Percentiles rank a stretch among this genome's conserved stretches.
These are phyloP conservation scores for Erebia epiphron DNA, from an alignment of 2,888 invertebrate genomes.

Conservation along the genomic window DNA sequence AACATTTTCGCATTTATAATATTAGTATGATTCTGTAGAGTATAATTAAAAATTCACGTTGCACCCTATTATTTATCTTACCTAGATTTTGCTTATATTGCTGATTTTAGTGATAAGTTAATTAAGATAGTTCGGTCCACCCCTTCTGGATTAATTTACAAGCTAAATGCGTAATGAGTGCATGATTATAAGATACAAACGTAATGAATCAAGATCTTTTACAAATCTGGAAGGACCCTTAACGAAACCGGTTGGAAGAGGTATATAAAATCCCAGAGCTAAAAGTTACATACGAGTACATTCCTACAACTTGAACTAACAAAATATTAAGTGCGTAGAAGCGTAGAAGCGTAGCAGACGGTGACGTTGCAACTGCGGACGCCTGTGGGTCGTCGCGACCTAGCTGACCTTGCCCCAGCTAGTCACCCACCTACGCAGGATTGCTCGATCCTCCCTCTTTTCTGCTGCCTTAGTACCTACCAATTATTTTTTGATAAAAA, in stretches of 20 bases:
- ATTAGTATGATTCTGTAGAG: too few species aligned
- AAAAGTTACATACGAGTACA: neutral
- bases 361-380: conserved; percentile 39
- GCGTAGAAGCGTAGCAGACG: conserved; percentile 30
- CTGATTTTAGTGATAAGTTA: too few species aligned
- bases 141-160: too few species aligned
- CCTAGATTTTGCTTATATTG: too few species aligned
- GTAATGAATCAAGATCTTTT: too few species aligned
- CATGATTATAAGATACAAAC: too few species aligned
- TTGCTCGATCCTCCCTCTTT: neutral
- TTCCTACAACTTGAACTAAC: neutral
- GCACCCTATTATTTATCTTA: too few species aligned
- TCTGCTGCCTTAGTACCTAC: neutral
- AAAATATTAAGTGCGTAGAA: conserved; percentile 3
- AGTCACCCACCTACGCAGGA: conserved; percentile 28
- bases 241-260: neutral
- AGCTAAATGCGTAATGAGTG: too few species aligned
- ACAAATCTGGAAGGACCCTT: too few species aligned
- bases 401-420: conserved; percentile 47
- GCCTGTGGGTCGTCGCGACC: conserved; percentile 49
- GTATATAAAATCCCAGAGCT: neutral
- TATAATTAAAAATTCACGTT: too few species aligned
- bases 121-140: too few species aligned
- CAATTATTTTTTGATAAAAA: neutral
- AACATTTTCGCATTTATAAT: too few species aligned